Evolutionary conservation across 2,797 vertebrate species (phyloP).

Genomic region (Muscicapa striata): DNA sequence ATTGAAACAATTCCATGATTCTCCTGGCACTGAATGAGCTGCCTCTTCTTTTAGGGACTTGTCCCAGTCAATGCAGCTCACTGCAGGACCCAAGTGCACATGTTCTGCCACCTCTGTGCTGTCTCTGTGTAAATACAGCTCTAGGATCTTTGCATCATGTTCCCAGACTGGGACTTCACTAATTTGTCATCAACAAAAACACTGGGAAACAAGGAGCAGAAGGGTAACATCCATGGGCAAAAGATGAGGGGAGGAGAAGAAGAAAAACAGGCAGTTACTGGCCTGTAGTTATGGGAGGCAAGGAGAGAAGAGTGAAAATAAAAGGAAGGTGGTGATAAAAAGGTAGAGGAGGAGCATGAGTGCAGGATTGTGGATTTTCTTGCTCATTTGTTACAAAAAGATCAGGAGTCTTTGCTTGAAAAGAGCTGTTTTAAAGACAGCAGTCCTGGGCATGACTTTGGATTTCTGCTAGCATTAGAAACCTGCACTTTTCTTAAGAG

Average conservation of each 20-base stretch:
- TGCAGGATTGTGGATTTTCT: not conserved
- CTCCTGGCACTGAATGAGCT: not conserved
- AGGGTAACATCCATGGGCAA: not conserved
- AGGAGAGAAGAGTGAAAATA: not conserved
- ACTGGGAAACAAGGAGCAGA: not conserved
- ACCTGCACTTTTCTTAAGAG: not conserved
- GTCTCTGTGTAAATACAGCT: not conserved
- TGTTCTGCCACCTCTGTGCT: not conserved
- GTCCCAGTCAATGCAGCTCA: not conserved
- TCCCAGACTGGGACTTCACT: not conserved
- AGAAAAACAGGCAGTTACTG: not conserved
- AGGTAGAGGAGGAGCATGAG: not conserved
- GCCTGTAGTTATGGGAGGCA: not conserved
- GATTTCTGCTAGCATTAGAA: not conserved
- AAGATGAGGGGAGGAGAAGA: not conserved
- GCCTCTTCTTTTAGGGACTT: not conserved
- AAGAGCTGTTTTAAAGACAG: not conserved
- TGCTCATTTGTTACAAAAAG: not conserved
- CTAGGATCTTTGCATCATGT: not conserved
- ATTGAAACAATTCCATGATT: not conserved
- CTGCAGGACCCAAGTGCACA: not conserved
- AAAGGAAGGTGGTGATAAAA: not conserved
- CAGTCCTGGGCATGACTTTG: not conserved
- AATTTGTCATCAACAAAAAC: not conserved
- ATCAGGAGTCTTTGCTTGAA: not conserved